Evolutionary conservation across 1,140 invertebrate species (phyloP).

Genomic region (Drosophila cardini): DNA sequence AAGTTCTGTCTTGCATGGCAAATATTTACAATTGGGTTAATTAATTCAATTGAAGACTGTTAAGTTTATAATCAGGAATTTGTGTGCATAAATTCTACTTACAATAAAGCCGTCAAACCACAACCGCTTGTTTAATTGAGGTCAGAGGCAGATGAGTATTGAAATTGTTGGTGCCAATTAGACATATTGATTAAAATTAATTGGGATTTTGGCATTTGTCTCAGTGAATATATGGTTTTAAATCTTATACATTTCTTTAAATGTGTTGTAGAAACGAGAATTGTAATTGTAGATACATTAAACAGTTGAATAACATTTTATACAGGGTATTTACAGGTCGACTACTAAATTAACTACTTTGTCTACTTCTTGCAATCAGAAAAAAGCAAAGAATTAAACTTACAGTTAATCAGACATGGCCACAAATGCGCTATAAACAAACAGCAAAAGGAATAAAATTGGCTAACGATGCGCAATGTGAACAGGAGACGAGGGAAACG

Average conservation of each 20-base stretch:
- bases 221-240: not conserved
- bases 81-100: conserved; percentile 5
- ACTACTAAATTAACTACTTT: not conserved
- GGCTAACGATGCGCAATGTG: conserved; percentile 62
- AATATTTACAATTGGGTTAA: conserved; percentile 1
- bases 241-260: no score
- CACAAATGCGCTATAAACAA: conserved; percentile 81
- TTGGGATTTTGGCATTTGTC: no score
- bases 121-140: conserved; percentile 1
- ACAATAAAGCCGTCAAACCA: not conserved
- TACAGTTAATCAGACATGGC: conserved; percentile 81
- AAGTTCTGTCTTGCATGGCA: not conserved
- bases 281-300: not conserved
- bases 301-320: not conserved
- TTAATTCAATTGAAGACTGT: not conserved
- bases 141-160: not conserved
- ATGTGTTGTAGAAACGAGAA: no score
- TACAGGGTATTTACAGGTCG: conserved; percentile 12
- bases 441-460: conserved; percentile 53
- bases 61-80: not conserved
- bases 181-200: not conserved
- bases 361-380: conserved; percentile 1
- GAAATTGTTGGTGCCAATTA: not conserved
- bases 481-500: not conserved
- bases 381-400: conserved; percentile 70